phyloP scores from a whole-genome alignment of 2,113 vertebrate species.

The Bubo scandiacus region DNA sequence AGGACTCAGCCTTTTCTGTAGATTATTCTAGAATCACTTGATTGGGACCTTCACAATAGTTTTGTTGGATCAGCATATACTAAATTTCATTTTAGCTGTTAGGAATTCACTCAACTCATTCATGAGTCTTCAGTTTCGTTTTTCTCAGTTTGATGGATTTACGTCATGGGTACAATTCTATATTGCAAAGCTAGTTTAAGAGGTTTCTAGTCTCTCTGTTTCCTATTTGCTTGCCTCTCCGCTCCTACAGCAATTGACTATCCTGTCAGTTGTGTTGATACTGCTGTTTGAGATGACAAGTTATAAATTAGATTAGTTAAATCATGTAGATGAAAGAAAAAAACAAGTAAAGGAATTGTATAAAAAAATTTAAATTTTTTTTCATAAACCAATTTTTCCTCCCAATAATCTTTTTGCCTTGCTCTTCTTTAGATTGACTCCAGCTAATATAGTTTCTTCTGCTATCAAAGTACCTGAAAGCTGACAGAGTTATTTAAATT shows the following conservation, averaged over 20 bases:
- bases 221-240: neutral
- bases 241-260: neutral
- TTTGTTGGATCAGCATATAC: neutral
- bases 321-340: neutral
- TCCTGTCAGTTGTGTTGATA: neutral
- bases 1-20: neutral
- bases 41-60: neutral
- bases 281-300: neutral
- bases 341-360: neutral
- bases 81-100: neutral
- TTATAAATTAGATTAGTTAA: neutral
- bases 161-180: neutral
- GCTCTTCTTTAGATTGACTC: neutral
- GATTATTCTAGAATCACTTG: neutral
- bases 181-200: neutral
- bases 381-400: neutral
- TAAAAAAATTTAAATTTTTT: neutral
- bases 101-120: neutral
- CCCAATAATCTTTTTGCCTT: neutral
- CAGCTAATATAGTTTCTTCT: neutral
- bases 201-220: neutral
- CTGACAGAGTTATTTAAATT: neutral
- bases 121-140: neutral
- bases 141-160: neutral
- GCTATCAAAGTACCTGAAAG: neutral